phyloP scores from a whole-genome alignment of 2,797 vertebrate species.

The Oreochromis mossambicus region DNA sequence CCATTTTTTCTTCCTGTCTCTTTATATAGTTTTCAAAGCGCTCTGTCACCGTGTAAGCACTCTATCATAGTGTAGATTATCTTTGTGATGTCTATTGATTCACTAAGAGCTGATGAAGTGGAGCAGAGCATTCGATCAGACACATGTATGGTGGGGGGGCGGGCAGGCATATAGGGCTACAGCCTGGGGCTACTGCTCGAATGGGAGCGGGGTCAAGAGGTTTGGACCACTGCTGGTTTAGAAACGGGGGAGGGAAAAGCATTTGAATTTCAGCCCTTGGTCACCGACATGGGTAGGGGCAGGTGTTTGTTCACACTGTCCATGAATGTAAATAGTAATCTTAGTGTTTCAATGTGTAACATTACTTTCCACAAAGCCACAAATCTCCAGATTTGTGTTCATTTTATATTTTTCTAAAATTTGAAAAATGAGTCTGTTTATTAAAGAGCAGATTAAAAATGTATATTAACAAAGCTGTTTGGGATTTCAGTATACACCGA shows the following conservation, averaged over 20 bases:
- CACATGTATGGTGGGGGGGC: constrained; percentile 7
- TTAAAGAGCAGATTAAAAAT: neutral
- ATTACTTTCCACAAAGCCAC: neutral
- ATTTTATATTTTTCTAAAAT: neutral
- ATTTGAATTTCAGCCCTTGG: neutral
- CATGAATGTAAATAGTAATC: neutral
- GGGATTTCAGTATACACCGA: neutral
- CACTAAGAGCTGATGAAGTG: constrained; percentile 65
- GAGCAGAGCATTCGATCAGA: constrained; percentile 61
- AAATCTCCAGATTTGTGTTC: neutral
- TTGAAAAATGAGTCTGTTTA: neutral
- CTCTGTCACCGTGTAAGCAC: constrained; percentile 44
- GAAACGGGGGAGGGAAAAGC: neutral
- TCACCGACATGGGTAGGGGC: neutral
- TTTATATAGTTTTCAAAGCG: neutral
- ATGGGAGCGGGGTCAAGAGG: constrained; percentile 7
- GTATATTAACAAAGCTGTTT: neutral
- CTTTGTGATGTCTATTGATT: constrained; percentile 65
- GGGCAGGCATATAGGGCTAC: neutral
- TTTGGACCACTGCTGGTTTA: neutral
- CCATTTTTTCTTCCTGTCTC: neutral
- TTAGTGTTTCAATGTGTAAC: neutral
- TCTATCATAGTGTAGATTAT: constrained; percentile 50
- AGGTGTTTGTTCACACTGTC: neutral
- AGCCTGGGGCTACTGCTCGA: constrained; percentile 4